Base-by-base conservation (phyloP, 2,113 vertebrate genomes). In the Ceratotherium simum region DNA sequence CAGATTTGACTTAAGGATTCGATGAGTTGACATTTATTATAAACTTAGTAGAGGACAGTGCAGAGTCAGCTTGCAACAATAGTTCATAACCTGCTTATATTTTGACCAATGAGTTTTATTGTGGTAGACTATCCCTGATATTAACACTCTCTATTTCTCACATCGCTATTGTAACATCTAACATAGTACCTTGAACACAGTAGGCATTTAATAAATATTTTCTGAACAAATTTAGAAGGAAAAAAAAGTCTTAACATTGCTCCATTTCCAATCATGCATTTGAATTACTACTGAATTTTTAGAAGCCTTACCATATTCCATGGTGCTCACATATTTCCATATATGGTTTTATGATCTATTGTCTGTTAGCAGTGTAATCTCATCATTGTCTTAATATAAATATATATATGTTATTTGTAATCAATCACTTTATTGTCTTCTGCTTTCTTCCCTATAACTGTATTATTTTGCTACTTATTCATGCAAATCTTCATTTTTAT, bases 401-500 rank as follows among this genome's bases (percentile, higher is more conserved):
- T 42, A 91, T 11, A 62, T 18, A 75, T 10, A 17, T 33, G 13
- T 62, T 18, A n/a, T 39, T 33, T 51, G 23, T 21, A 72, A 36
- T 18, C 17, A 69, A 27, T 84, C 31, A 62, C 17, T 90, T 31
- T 31, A 48, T 60, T 54, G 11, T 5, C 10, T 84, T 75, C 8
- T 29, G 13, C n/a, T 69, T 87, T 58, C 36, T 78, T 91, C 13
- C 16, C 20, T 48, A 1, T 60, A 92, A 64, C 39, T 78, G 14
- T 73, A 33, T 31, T 91, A 6, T 54, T 36, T 95, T 87, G 56
- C 29, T 96, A 95, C 64, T 51, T 93, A 90, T 58, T 78, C 39
- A 0, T 8, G 1, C 31, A 96, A 79, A 78, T 97, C 78, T 81
- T 36, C 64, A 58, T 0, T 85, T 97, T 76, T 94, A 48, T 72